phyloP scores from a whole-genome alignment of 1,140 invertebrate genomes.

The Caenorhabditis latens region DNA sequence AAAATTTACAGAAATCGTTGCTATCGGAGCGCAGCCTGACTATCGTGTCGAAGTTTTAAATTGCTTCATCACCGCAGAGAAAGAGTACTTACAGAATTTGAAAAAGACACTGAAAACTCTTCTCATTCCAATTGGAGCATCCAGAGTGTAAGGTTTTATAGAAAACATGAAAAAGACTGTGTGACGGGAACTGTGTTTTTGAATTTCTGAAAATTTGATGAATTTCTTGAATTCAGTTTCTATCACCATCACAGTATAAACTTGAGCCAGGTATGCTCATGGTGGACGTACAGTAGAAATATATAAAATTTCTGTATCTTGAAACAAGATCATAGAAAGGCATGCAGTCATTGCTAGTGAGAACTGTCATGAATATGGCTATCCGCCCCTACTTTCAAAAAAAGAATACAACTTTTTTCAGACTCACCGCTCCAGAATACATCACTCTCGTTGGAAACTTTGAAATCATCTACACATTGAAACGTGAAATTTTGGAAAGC shows the following conservation, averaged over 20 bases:
- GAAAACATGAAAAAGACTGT: not conserved
- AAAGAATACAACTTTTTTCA: not conserved
- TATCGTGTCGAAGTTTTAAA: not conserved
- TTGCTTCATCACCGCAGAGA: not conserved
- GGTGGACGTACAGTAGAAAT: too few species aligned
- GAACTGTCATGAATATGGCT: too few species aligned
- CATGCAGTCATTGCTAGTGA: too few species aligned
- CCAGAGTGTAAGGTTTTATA: not conserved
- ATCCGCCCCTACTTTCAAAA: too few species aligned
- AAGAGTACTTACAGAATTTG: not conserved
- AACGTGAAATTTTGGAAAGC: not conserved
- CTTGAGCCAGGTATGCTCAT: too few species aligned
- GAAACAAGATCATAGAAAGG: too few species aligned
- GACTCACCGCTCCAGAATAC: not conserved
- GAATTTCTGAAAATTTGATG: too few species aligned
- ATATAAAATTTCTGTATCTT: too few species aligned
- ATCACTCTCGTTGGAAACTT: conserved; percentile 17
- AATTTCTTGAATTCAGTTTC: too few species aligned
- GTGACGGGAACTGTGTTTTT: not conserved
- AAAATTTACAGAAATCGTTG: not conserved
- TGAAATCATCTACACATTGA: conserved; percentile 19
- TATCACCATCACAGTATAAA: too few species aligned
- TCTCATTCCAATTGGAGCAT: not conserved
- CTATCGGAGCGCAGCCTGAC: conserved; percentile 13
- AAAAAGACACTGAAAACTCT: not conserved